Percentiles rank a stretch among this genome's conserved stretches.
These are phyloP conservation scores for Drosophila dunni DNA, from an alignment of 1,140 invertebrate genomes.

Conservation along the genomic window DNA sequence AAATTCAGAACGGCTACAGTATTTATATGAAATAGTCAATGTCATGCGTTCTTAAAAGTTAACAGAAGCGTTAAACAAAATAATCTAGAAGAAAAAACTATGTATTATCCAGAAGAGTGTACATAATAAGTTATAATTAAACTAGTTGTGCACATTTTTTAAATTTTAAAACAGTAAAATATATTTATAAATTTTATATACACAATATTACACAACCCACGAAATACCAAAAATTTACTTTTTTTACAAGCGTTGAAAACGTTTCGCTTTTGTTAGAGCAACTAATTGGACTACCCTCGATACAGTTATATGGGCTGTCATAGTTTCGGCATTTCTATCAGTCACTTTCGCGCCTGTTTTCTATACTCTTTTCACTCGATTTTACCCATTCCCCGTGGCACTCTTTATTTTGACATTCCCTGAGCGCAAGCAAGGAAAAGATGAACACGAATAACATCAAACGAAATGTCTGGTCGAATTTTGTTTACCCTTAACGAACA, in stretches of 20 bases:
- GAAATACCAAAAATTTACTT: too few relatives aligned
- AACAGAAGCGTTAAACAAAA: too few relatives aligned
- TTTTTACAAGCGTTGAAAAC: background rate
- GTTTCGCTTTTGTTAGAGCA: background rate
- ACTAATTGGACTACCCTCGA: conserved; percentile 5
- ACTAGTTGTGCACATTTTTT: too few relatives aligned
- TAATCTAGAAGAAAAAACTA: too few relatives aligned
- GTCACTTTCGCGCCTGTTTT: conserved; percentile 61
- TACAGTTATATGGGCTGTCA: conserved; percentile 56
- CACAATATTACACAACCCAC: too few relatives aligned
- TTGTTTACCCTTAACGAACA: background rate
- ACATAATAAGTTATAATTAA: too few relatives aligned
- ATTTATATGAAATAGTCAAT: too few relatives aligned
- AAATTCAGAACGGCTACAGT: too few relatives aligned
- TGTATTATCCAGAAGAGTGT: too few relatives aligned
- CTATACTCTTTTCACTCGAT: conserved; percentile 41
- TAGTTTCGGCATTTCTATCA: conserved; percentile 68
- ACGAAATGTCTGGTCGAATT: conserved; percentile 1
- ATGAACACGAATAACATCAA: conserved; percentile 38
- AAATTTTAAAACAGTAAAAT: background rate
- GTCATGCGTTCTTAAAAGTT: too few relatives aligned
- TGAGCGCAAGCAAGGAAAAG: conserved; percentile 19
- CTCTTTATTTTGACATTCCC: conserved; percentile 12
- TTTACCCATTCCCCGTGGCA: background rate
- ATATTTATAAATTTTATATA: background rate